Evolutionary conservation across 1,140 invertebrate genomes (phyloP).

Genomic region (Drosophila sulfurigaster): DNA sequence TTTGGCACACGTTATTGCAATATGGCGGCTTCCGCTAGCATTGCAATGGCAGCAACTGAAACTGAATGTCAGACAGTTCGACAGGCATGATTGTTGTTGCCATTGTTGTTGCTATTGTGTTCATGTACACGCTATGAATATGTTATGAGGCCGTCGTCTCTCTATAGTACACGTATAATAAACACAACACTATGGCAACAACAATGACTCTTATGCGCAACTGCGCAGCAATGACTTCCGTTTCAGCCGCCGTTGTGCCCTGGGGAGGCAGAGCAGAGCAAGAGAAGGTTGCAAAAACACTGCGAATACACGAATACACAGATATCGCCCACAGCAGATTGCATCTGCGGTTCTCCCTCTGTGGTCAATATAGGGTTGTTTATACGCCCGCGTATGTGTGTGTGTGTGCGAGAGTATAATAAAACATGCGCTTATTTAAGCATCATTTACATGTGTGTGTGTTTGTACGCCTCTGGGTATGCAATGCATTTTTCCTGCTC

Average conservation of each 20-base stretch:
- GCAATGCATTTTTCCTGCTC: slow-evolving; percentile 45
- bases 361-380: slow-evolving; percentile 44
- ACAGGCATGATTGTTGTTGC: slow-evolving; percentile 37
- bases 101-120: slow-evolving; percentile 48
- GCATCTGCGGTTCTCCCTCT: slow-evolving; percentile 67
- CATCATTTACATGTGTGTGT: slow-evolving; percentile 69
- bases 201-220: slow-evolving; percentile 66
- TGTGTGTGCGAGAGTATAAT: slow-evolving; percentile 16
- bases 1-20: slow-evolving; percentile 77
- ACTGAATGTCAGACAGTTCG: slow-evolving; percentile 41
- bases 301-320: background rate
- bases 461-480: slow-evolving; percentile 25
- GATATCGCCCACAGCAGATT: slow-evolving; percentile 61
- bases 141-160: slow-evolving; percentile 61
- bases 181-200: slow-evolving; percentile 40
- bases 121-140: slow-evolving; percentile 79
- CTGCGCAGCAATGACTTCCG: slow-evolving; percentile 78
- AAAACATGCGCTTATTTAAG: slow-evolving; percentile 55
- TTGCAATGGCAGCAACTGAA: slow-evolving; percentile 38
- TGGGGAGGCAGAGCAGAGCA: background rate
- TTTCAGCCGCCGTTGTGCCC: slow-evolving; percentile 22
- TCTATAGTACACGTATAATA: slow-evolving; percentile 62
- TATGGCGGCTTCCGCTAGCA: slow-evolving; percentile 79
- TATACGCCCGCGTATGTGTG: background rate
- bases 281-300: background rate